Evolutionary conservation across 2,797 vertebrate genomes (phyloP).

Genomic region (Miichthys miiuy): DNA sequence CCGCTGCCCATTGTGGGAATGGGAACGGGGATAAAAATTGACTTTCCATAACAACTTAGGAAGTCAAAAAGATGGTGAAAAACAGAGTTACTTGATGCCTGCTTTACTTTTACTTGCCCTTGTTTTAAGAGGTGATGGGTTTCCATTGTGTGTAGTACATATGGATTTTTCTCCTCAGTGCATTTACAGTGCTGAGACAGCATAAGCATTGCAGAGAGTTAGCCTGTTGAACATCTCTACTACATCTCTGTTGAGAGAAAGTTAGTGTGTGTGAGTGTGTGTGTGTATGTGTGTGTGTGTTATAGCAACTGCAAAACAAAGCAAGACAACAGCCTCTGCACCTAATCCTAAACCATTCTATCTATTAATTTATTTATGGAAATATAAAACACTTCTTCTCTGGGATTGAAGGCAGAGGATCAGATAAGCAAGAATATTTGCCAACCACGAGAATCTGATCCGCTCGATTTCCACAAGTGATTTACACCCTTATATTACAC

Average conservation of each 20-base stretch:
- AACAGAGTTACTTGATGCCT: too few species aligned
- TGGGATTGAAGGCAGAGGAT: slow-evolving; percentile 18
- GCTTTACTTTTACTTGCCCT: not conserved
- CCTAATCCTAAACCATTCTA: slow-evolving; percentile 6
- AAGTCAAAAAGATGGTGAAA: too few species aligned
- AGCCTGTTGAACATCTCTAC: slow-evolving; percentile 11
- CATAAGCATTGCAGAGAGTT: too few species aligned
- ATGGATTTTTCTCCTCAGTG: slow-evolving; percentile 26
- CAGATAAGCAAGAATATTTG: slow-evolving; percentile 61
- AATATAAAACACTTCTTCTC: slow-evolving; percentile 29
- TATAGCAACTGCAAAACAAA: slow-evolving; percentile 44
- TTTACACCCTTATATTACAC: slow-evolving; percentile 62
- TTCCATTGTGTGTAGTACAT: slow-evolving; percentile 13
- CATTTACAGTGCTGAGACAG: slow-evolving; percentile 12
- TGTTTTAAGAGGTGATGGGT: slow-evolving; percentile 27
- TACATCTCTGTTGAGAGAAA: slow-evolving; percentile 12
- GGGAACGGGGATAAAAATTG: too few species aligned
- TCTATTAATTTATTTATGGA: slow-evolving; percentile 38
- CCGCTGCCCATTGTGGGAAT: too few species aligned
- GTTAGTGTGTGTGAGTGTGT: slow-evolving; percentile 3
- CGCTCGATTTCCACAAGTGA: slow-evolving; percentile 53
- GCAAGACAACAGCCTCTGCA: slow-evolving; percentile 7
- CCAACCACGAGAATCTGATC: slow-evolving; percentile 63
- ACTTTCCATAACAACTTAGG: too few species aligned
- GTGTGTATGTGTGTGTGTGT: slow-evolving; percentile 7